Evolutionary conservation across 1,140 invertebrate species (phyloP), one percentile per base, ranked within the genome.

Genomic region (Macrocentrus cingulum): DNA sequence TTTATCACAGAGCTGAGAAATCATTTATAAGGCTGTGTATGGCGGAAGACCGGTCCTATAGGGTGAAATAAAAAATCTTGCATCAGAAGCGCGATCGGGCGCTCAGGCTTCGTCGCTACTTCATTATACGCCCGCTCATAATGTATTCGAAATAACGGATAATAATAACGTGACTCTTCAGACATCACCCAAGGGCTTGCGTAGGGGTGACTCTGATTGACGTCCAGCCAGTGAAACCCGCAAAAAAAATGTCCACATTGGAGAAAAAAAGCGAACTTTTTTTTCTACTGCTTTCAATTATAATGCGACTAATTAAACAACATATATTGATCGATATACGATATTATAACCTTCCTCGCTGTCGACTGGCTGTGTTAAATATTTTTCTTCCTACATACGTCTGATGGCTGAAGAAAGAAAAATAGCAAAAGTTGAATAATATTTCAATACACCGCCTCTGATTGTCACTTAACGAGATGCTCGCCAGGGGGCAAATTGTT

Each of bases 401-500:
- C n/a, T n/a, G n/a, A n/a, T 2, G 18, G 4, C n/a, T 46, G 8
- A 20, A 20, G 18, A 16, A 16, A 42, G 15, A 42, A 42, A 42
- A 42, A 16, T 42, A 7, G 19, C 44, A 19, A 8, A 46, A 46
- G 19, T 39, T 63, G 64, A 15, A 57, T 59, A 62, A 61, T 74
- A 72, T 67, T 74, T 75, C 70, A 72, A 66, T 56, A 60, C 66
- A 66, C 66, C 70, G 67, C 69, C 65, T 74, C 66, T 66, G 68
- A 77, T 77, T 77, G 75, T 77, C 74, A 75, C 63, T 79, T 77
- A 79, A 79, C 76, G 74, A 77, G 70, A 66, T 71, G 69, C 69
- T 65, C 69, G 69, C 70, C 72, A 54, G 56, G 61, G 64, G 70
- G 72, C 72, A 71, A 74, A 76, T 75, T 72, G 69, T 74, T 66